Evolutionary conservation across 2,888 invertebrate species (phyloP).

Genomic region (Acrobasis repandana): DNA sequence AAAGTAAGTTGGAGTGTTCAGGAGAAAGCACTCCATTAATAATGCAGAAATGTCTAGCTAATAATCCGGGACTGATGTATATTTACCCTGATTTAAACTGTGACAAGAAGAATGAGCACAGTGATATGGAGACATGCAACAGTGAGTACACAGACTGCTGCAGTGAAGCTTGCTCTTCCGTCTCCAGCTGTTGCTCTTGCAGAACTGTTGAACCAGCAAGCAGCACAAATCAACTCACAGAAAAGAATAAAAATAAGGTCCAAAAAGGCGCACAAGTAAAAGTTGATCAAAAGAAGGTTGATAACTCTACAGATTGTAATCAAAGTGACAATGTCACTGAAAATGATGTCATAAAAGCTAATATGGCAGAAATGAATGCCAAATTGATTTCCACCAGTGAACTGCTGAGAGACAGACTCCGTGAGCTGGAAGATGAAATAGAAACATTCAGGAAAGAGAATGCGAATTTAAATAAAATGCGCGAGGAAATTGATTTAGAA

Average conservation of each 20-base stretch:
- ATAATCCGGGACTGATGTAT: slow-evolving; percentile 63
- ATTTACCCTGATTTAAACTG: slow-evolving; percentile 54
- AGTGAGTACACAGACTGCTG: slow-evolving; percentile 65
- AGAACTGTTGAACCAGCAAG: slow-evolving; percentile 54
- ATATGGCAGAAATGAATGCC: slow-evolving; percentile 72
- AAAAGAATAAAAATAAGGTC: slow-evolving; percentile 35
- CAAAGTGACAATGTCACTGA: slow-evolving; percentile 56
- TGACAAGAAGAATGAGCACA: slow-evolving; percentile 46
- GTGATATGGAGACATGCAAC: slow-evolving; percentile 56
- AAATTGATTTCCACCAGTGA: slow-evolving; percentile 82
- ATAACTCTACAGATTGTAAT: slow-evolving; percentile 37
- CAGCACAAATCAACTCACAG: slow-evolving; percentile 27
- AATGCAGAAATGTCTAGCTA: slow-evolving; percentile 65
- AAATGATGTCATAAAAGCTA: slow-evolving; percentile 58
- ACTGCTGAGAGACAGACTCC: slow-evolving; percentile 83
- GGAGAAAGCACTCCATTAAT: slow-evolving; percentile 73
- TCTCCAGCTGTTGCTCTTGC: slow-evolving; percentile 70
- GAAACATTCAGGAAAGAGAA: slow-evolving; percentile 80
- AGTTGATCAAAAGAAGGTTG: slow-evolving; percentile 42
- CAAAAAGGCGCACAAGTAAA: slow-evolving; percentile 34
- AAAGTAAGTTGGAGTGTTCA: slow-evolving; percentile 58
- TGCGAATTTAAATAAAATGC: slow-evolving; percentile 75
- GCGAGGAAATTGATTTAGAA: slow-evolving; percentile 84
- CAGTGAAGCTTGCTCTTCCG: slow-evolving; percentile 59
- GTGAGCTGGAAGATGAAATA: slow-evolving; percentile 86